Evolutionary conservation across 2,797 vertebrate genomes (phyloP).

Genomic region (Aulostomus chinensis): DNA sequence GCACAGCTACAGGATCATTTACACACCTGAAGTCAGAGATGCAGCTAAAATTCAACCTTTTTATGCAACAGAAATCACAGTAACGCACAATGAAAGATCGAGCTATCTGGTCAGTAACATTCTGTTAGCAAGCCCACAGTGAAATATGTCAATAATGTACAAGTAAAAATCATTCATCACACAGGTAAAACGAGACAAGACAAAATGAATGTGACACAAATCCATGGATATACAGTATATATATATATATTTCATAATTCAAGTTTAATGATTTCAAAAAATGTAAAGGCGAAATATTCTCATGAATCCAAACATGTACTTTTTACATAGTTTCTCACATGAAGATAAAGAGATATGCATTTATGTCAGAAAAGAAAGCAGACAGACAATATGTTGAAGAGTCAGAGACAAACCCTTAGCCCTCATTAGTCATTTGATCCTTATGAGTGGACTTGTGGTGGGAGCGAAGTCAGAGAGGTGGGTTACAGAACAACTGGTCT

Average conservation of each 20-base stretch:
- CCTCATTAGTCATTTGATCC: constrained; percentile 69
- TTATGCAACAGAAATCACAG: too few species aligned
- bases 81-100: too few species aligned
- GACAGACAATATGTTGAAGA: constrained; percentile 25
- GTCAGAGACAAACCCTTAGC: constrained; percentile 65
- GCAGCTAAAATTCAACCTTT: too few species aligned
- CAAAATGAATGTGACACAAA: constrained; percentile 1
- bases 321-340: constrained; percentile 61
- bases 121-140: too few species aligned
- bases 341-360: constrained; percentile 73
- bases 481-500: constrained; percentile 9
- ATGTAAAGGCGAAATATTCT: constrained; percentile 70
- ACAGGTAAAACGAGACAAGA: background rate
- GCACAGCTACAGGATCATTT: too few species aligned
- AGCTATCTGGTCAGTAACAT: too few species aligned
- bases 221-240: background rate
- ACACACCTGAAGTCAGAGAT: too few species aligned
- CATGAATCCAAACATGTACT: constrained; percentile 63
- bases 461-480: constrained; percentile 19
- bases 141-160: too few species aligned
- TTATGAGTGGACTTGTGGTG: constrained; percentile 40
- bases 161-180: too few species aligned
- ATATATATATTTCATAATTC: constrained; percentile 57
- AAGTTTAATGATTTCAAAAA: constrained; percentile 79
- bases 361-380: constrained; percentile 38